A percentile compares a stretch with the other conserved stretches of the same genome.
These are phyloP conservation scores for Hemibagrus wyckioides DNA, from an alignment of 2,113 vertebrate species.

Conservation along the genomic window DNA sequence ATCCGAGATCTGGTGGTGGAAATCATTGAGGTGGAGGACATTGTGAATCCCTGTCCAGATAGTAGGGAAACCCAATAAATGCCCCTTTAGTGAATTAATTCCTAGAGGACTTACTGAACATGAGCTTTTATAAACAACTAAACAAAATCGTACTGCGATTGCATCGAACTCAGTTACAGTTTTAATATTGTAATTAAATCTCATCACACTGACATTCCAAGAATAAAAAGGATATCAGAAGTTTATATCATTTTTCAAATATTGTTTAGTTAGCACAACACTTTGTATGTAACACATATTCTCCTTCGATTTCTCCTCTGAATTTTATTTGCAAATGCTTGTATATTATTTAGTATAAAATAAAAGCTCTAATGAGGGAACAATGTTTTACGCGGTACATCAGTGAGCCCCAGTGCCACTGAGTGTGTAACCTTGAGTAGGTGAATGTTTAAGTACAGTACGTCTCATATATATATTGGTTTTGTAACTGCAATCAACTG, in stretches of 20 bases:
- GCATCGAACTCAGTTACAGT: neutral
- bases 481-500: slow-evolving; percentile 26
- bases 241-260: neutral
- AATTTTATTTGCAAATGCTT: neutral
- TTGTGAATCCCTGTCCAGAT: slow-evolving; percentile 43
- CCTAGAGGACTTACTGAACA: neutral
- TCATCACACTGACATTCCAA: slow-evolving; percentile 24
- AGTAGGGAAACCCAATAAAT: slow-evolving; percentile 33
- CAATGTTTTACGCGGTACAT: neutral
- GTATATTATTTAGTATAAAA: neutral
- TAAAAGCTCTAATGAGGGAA: neutral
- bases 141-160: neutral
- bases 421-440: slow-evolving; percentile 1
- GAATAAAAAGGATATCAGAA: neutral
- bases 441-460: neutral
- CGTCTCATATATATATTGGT: neutral
- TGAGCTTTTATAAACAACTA: neutral
- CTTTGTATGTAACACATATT: neutral
- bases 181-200: slow-evolving; percentile 20
- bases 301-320: neutral
- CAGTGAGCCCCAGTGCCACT: neutral
- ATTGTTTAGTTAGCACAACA: neutral
- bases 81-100: neutral
- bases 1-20: slow-evolving; percentile 69
- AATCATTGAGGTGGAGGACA: slow-evolving; percentile 62